These are phyloP conservation scores for Asbolus verrucosus DNA, from an alignment of 1,140 invertebrate species.

Conservation along the genomic window DNA sequence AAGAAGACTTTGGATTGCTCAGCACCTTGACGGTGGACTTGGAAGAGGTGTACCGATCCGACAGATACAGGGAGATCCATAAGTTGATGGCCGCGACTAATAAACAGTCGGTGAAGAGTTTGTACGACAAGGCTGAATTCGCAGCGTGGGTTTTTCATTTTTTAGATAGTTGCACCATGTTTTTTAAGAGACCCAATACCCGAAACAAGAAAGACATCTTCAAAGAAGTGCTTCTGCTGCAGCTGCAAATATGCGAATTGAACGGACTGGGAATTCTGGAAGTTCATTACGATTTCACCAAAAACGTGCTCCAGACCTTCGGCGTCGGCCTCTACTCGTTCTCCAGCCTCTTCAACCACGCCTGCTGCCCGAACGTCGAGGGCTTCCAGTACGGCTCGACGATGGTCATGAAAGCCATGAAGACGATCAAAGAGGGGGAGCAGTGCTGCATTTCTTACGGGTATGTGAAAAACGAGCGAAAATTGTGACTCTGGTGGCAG, in stretches of 20 bases:
- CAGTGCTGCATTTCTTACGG: slow-evolving; percentile 77
- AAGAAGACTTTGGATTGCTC: no score
- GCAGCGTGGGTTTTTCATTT: slow-evolving; percentile 77
- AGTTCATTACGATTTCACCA: no score
- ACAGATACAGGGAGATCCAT: slow-evolving; percentile 74
- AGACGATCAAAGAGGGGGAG: slow-evolving; percentile 75
- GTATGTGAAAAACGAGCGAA: no score
- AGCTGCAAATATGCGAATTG: no score
- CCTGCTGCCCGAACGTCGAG: slow-evolving; percentile 87
- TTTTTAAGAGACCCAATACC: no score
- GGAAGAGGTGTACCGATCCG: slow-evolving; percentile 60
- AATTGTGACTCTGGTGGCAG: no score
- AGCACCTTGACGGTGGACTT: no score
- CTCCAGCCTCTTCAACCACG: slow-evolving; percentile 91
- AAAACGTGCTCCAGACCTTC: slow-evolving; percentile 43
- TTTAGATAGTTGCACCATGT: slow-evolving; percentile 71
- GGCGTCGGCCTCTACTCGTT: slow-evolving; percentile 78
- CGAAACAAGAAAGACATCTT: no score
- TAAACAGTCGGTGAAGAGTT: slow-evolving; percentile 76
- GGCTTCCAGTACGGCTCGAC: slow-evolving; percentile 70
- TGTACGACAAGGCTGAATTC: slow-evolving; percentile 80
- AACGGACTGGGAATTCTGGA: no score
- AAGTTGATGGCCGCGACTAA: slow-evolving; percentile 77
- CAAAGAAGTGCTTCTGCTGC: no score
- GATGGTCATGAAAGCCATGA: slow-evolving; percentile 70